Evolutionary conservation across 2,797 vertebrate genomes (phyloP).

Genomic region (Euphonia xanthogaster): DNA sequence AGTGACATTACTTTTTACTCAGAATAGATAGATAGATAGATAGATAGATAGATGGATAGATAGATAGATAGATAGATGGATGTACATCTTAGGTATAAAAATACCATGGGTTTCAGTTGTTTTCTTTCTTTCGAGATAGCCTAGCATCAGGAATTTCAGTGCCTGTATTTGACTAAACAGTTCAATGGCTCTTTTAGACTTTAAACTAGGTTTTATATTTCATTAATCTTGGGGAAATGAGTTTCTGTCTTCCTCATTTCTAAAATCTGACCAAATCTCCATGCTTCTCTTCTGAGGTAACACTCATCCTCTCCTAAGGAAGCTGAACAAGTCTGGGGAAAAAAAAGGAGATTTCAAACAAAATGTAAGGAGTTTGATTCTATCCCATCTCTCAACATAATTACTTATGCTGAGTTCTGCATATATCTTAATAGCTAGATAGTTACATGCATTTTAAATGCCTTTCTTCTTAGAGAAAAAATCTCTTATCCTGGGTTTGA

Average conservation of each 20-base stretch:
- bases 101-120: not conserved
- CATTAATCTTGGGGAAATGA: not conserved
- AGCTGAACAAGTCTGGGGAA: not conserved
- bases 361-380: not conserved
- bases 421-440: not conserved
- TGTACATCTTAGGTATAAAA: not conserved
- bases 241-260: not conserved
- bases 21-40: not conserved
- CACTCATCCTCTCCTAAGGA: not conserved
- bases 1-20: not conserved
- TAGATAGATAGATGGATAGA: not conserved
- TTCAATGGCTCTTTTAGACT: not conserved
- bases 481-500: not conserved
- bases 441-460: not conserved
- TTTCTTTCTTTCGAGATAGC: not conserved
- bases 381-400: not conserved
- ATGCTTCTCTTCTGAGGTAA: not conserved
- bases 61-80: not conserved
- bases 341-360: not conserved
- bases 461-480: not conserved
- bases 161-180: not conserved
- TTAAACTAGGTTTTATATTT: not conserved
- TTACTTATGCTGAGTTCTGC: not conserved
- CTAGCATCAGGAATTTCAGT: not conserved
- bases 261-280: not conserved